Conservation (phyloP, 2,888 invertebrate genomes). For the Phaonia tiefii region DNA sequence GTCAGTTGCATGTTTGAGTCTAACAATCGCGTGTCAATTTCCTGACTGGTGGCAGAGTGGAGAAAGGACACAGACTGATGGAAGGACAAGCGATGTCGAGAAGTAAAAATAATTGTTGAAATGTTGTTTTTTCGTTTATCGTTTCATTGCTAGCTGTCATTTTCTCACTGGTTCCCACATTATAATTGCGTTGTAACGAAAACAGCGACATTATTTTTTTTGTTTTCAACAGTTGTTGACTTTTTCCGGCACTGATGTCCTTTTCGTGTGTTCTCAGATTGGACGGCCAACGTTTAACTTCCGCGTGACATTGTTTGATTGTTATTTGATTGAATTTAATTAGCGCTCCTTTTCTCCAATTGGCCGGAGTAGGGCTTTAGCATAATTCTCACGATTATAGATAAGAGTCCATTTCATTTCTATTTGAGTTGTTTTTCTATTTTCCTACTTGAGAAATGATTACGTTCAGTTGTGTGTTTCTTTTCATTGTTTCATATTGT, state of each 20-base stretch:
- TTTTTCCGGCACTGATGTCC: conserved; percentile 62
- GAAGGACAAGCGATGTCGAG: conserved; percentile 52
- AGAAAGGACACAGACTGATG: conserved; percentile 62
- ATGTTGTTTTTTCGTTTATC: conserved; percentile 69
- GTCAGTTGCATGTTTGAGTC: conserved; percentile 71
- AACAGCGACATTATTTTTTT: conserved; percentile 49
- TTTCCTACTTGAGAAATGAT: neutral
- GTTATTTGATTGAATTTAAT: conserved; percentile 80
- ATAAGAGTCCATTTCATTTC: conserved; percentile 42
- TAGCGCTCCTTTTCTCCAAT: conserved; percentile 71
- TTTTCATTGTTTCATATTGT: conserved; percentile 22
- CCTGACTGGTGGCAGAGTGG: conserved; percentile 64
- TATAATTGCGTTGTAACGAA: conserved; percentile 71
- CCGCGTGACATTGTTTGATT: conserved; percentile 79
- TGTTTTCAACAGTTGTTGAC: conserved; percentile 49
- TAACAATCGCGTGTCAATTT: conserved; percentile 77
- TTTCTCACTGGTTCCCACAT: conserved; percentile 71
- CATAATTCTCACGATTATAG: conserved; percentile 60
- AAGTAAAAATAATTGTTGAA: conserved; percentile 73
- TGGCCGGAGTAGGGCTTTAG: conserved; percentile 67
- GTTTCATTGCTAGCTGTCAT: conserved; percentile 68
- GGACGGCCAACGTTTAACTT: conserved; percentile 72
- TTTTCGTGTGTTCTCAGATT: conserved; percentile 53
- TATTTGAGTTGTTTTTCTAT: neutral
- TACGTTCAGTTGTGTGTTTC: neutral